phyloP scores from a whole-genome alignment of 2,797 vertebrate species.

The Caiman crocodilus region DNA sequence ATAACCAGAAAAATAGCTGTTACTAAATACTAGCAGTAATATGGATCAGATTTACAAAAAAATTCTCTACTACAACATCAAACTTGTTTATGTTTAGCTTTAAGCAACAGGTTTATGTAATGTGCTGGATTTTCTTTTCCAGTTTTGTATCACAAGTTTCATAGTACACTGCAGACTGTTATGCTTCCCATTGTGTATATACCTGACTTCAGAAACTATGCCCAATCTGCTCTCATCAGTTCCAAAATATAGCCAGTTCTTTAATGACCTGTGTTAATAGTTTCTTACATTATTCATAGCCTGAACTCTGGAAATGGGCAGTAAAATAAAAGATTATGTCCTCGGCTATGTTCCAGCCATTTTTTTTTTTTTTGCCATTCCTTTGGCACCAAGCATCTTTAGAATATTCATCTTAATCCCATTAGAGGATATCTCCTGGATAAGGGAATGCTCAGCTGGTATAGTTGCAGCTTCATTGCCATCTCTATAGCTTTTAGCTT shows the following conservation, averaged over 20 bases:
- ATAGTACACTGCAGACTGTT: neutral
- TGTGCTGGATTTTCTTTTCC: neutral
- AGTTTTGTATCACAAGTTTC: neutral
- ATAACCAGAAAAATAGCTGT: neutral
- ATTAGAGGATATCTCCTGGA: too few species aligned
- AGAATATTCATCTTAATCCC: too few species aligned
- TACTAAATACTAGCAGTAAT: neutral
- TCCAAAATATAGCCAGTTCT: neutral
- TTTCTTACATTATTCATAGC: neutral
- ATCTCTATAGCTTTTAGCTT: neutral
- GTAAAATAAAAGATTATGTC: neutral
- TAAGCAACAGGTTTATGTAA: neutral
- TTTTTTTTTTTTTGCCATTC: rapidly evolving
- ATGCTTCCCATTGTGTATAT: neutral
- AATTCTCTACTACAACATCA: neutral
- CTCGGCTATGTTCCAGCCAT: neutral
- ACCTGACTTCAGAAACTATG: neutral
- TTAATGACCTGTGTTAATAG: neutral
- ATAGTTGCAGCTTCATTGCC: neutral
- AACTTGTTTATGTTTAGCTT: neutral
- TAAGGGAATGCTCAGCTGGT: neutral
- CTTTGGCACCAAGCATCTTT: neutral
- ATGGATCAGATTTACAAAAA: neutral
- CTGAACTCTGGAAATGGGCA: neutral
- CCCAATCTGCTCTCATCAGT: neutral